Conservation (phyloP, 2,797 vertebrate species). For the Crenichthys baileyi region DNA sequence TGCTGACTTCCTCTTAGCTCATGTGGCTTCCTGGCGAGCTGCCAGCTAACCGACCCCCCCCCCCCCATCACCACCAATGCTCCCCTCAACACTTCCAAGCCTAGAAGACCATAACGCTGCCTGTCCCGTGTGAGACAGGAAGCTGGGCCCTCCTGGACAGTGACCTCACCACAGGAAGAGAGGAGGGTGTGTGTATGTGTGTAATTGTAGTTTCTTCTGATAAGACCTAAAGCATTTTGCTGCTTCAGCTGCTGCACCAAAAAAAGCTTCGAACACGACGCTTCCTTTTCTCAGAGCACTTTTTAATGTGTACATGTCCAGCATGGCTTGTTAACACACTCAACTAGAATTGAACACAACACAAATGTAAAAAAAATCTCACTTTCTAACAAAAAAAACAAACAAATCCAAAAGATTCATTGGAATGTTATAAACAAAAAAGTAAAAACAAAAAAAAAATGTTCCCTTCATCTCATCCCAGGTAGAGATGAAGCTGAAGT, state of each 20-base stretch:
- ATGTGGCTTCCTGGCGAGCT: constrained; percentile 57
- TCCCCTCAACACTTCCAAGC: constrained; percentile 3
- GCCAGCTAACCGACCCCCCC: constrained; percentile 35
- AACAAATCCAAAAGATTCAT: constrained; percentile 52
- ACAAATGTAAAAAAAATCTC: constrained; percentile 84
- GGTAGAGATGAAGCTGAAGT: constrained; percentile 21
- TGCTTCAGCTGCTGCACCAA: neutral
- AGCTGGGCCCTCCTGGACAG: constrained; percentile 65
- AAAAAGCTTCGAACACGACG: constrained; percentile 13
- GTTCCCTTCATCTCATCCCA: constrained; percentile 21
- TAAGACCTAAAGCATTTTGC: neutral
- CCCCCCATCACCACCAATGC: neutral
- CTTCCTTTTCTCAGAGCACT: constrained; percentile 59
- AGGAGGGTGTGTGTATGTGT: constrained; percentile 42
- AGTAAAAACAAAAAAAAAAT: constrained; percentile 37
- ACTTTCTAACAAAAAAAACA: constrained; percentile 72
- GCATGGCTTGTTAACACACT: constrained; percentile 88
- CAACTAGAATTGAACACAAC: constrained; percentile 84
- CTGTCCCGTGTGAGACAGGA: constrained; percentile 81
- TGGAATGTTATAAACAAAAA: constrained; percentile 83
- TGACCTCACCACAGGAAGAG: constrained; percentile 76
- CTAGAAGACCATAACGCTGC: constrained; percentile 46
- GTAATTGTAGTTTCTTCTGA: constrained; percentile 7
- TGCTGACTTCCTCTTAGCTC: constrained; percentile 51
- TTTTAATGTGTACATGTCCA: constrained; percentile 88